phyloP scores from a whole-genome alignment of 2,113 vertebrate genomes.

The Dasyornis broadbenti region DNA sequence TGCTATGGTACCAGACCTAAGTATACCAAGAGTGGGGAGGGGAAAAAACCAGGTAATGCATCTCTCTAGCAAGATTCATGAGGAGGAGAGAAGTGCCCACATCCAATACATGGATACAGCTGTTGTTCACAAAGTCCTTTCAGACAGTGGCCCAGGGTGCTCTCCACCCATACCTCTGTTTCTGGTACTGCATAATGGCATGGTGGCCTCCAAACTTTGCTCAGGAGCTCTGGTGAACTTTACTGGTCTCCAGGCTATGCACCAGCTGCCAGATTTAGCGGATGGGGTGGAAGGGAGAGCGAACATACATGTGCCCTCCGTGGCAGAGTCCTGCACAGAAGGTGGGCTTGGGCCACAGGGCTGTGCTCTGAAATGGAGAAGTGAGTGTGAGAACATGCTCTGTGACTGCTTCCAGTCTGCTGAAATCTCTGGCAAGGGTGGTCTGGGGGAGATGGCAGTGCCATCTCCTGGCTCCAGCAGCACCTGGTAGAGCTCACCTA shows the following conservation, averaged over 20 bases:
- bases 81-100: neutral
- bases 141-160: neutral
- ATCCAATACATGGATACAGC: neutral
- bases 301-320: fast-evolving
- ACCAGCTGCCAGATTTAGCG: neutral
- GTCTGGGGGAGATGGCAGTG: neutral
- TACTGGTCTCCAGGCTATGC: neutral
- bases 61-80: neutral
- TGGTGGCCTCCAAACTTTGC: neutral
- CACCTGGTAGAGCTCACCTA: neutral
- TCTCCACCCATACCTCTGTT: neutral
- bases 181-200: neutral
- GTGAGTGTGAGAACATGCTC: neutral
- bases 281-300: neutral
- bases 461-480: neutral
- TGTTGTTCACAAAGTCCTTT: neutral
- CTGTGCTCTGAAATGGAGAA: neutral
- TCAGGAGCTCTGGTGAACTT: neutral
- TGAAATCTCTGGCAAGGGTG: neutral
- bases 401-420: neutral
- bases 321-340: neutral
- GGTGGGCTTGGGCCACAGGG: neutral
- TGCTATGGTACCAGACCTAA: neutral
- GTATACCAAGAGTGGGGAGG: neutral
- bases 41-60: fast-evolving